These are phyloP conservation scores for Sarcoramphus papa DNA, from an alignment of 2,797 vertebrate species.

Conservation along the genomic window DNA sequence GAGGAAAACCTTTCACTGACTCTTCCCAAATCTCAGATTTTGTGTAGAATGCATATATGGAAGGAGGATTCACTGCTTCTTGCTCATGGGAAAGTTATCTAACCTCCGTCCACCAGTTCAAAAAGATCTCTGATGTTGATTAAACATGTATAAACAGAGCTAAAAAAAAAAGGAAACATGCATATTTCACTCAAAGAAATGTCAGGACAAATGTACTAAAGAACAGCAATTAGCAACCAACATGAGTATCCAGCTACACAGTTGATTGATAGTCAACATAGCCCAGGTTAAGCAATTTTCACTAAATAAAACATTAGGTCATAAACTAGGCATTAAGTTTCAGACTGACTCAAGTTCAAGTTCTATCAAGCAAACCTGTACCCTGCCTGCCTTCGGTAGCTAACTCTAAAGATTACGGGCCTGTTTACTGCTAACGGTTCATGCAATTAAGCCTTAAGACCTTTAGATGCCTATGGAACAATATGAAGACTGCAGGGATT, in stretches of 20 bases:
- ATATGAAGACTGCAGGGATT: neutral
- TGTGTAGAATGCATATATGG: neutral
- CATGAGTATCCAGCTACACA: neutral
- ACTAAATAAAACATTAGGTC: slow-evolving; percentile 2
- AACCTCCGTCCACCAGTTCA: slow-evolving; percentile 10
- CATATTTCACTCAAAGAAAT: slow-evolving; percentile 36
- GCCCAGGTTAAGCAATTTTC: neutral
- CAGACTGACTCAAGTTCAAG: neutral
- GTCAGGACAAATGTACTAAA: neutral
- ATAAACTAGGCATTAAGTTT: neutral
- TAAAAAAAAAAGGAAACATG: neutral
- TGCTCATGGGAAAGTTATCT: slow-evolving; percentile 52
- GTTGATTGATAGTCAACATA: neutral
- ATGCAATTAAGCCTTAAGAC: neutral
- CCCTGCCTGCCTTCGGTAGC: neutral
- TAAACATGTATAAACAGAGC: slow-evolving; percentile 57
- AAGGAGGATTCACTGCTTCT: neutral
- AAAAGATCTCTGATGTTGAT: slow-evolving; percentile 49
- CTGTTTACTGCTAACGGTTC: neutral
- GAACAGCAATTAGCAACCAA: neutral
- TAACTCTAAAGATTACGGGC: neutral
- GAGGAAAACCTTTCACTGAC: neutral
- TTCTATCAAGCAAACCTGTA: neutral
- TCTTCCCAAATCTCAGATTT: neutral
- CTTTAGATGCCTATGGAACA: neutral